Conservation (phyloP, 1,140 invertebrate species). For the Plectus sambesii region DNA sequence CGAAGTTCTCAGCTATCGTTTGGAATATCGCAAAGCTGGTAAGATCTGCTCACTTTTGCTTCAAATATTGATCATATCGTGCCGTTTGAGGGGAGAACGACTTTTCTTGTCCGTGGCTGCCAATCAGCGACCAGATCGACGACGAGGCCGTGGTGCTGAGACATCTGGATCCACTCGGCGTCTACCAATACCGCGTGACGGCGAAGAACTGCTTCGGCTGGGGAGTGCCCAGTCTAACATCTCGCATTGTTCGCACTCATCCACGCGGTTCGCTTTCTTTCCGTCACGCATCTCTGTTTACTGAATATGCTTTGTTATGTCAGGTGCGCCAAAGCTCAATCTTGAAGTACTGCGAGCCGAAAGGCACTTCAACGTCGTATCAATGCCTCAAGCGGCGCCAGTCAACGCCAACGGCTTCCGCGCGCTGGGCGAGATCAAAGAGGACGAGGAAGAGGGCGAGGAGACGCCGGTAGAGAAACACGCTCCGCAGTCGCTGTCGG, state of each 20-base stretch:
- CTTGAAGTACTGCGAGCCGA: slow-evolving; percentile 30
- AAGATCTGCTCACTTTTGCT: background rate
- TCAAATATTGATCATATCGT: slow-evolving; percentile 1
- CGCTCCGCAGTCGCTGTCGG: slow-evolving; percentile 18
- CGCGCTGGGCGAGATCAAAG: slow-evolving; percentile 33
- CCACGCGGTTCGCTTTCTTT: slow-evolving; percentile 17
- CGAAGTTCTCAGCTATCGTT: slow-evolving; percentile 54
- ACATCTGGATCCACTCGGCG: slow-evolving; percentile 62
- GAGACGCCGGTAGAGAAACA: slow-evolving; percentile 25
- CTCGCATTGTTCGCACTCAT: slow-evolving; percentile 46
- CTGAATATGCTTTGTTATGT: slow-evolving; percentile 12
- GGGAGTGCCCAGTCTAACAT: slow-evolving; percentile 49
- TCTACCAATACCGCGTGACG: slow-evolving; percentile 75
- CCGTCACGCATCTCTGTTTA: slow-evolving; percentile 3
- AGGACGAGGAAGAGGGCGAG: slow-evolving; percentile 33
- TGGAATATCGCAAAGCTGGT: slow-evolving; percentile 56
- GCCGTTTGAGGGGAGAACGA: slow-evolving; percentile 53
- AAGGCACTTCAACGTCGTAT: slow-evolving; percentile 28
- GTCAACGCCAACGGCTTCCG: slow-evolving; percentile 15
- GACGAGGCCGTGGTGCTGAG: slow-evolving; percentile 79
- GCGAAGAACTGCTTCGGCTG: slow-evolving; percentile 75
- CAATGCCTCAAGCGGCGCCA: slow-evolving; percentile 31
- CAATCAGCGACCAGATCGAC: slow-evolving; percentile 71
- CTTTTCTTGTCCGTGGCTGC: slow-evolving; percentile 58
- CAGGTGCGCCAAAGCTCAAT: slow-evolving; percentile 35